Base-by-base conservation (phyloP, 2,113 vertebrate species). In the Himantopus leucocephalus region DNA sequence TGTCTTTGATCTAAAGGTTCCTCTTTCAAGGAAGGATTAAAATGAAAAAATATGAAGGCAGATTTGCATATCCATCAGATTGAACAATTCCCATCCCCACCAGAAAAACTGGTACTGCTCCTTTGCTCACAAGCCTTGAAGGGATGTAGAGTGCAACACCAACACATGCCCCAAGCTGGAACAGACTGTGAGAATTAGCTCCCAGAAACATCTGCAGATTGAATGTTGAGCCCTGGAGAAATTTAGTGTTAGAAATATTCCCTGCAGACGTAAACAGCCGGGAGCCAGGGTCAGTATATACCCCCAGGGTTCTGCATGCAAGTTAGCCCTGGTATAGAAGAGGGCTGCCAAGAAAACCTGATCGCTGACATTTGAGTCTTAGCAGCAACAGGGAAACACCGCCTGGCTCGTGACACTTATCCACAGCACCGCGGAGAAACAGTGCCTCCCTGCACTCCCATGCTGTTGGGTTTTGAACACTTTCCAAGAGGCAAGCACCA, bases 401-500 rank as follows among this genome's bases (percentile, higher is more conserved):
- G 39, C 53, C 26, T n/a, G 34, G 41, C 19, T 37, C 11, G 0
- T 8, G 19, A 6, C 59, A 7, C 23, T n/a, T 34, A 23, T 11
- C 6, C 22, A 8, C 5, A 19, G 32, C 32, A 35, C 29, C 12
- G 1, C 3, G 4, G 41, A 52, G 58, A 14, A 72, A 0, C 9
- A 13, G 20, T 1, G 12, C 2, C 4, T 17, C 10, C 41, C 35
- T 19, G 68, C 47, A 13, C 6, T 11, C n/a, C 56, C 23, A 1
- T 3, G 23, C 19, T 56, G 59, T 41, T 41, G 21, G 21, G 35
- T 16, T 23, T 3, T 9, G 37, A 19, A 2, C 21, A 1, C 12
- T 9, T 27, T 2, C 27, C 47, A 0, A 14, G n/a, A 4, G 23
- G 4, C 24, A 5, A 4, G 18, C 24, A 7, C 8, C 21, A 1